Evolutionary conservation across 2,797 vertebrate genomes (phyloP).

Genomic region (Ispidina lecontei): DNA sequence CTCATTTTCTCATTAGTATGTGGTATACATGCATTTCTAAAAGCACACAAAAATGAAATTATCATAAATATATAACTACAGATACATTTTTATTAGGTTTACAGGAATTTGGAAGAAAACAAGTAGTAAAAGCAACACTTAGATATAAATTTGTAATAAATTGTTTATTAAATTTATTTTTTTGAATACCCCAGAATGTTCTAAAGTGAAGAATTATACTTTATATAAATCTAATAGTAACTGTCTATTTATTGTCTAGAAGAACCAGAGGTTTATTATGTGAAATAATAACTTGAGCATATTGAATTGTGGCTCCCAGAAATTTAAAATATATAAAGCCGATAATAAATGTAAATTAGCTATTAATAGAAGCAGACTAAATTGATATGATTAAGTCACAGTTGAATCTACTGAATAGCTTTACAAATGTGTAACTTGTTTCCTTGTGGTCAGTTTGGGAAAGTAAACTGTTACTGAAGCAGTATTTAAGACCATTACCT

Average conservation of each 20-base stretch:
- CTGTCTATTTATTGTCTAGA: not conserved
- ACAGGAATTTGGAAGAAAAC: not conserved
- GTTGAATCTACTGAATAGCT: constrained; percentile 29
- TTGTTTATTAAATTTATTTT: not conserved
- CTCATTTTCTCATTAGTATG: constrained; percentile 59
- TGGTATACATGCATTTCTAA: constrained; percentile 24
- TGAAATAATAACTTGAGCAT: constrained; percentile 26
- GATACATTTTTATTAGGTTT: constrained; percentile 42
- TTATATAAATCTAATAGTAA: not conserved
- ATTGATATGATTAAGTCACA: constrained; percentile 55
- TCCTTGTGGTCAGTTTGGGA: constrained; percentile 52
- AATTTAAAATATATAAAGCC: constrained; percentile 38
- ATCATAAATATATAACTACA: constrained; percentile 47
- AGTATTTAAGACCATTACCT: not conserved
- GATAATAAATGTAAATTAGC: constrained; percentile 28
- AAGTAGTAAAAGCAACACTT: constrained; percentile 4
- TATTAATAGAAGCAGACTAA: constrained; percentile 59
- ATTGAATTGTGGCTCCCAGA: not conserved
- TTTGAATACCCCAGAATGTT: not conserved
- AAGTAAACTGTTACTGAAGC: constrained; percentile 40
- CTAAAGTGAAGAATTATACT: not conserved
- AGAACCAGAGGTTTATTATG: constrained; percentile 3
- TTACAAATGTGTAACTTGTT: constrained; percentile 42
- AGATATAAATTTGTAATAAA: not conserved
- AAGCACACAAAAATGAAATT: constrained; percentile 44